Base-by-base conservation (phyloP, 2,113 vertebrate genomes). In the Egretta garzetta region DNA sequence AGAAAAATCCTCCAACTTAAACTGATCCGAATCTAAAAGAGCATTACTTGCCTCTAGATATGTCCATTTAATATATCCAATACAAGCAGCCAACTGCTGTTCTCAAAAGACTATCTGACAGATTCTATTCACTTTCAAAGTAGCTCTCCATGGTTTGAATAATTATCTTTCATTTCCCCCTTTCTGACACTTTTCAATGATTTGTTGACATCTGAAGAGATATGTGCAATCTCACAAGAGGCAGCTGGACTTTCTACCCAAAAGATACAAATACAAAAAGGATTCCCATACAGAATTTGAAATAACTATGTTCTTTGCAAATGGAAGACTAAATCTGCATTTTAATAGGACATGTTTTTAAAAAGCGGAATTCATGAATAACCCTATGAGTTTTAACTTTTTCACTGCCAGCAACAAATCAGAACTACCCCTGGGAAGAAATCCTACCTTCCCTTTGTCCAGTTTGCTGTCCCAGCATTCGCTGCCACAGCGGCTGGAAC, bases 121-220 rank as follows among this genome's bases (percentile, higher is more conserved):
- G 98, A 97, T 98, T 96, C 98, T 98, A 98, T 98, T 98, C 98
- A 98, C 97, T 98, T 98, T 98, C 98, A 98, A 98, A 98, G 98
- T 91, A 98, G 98, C 97, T 98, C 98, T 98, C 98, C 96, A 96
- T 50, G 96, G 93, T 97, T 88, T 88, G 98, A 97, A 98, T 98
- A 98, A 98, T 98, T 97, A 98, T 98, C 97, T 98, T 98, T 97
- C 98, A 96, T 98, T 98, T 97, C 98, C 97, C 96, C 96, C 97
- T 93, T 96, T 98, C 98, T 98, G 98, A 98, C 98, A 98, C 97
- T 97, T 97, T 90, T 97, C 98, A 98, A 97, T 97, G 98, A 98
- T 98, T 96, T 98, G 98, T 97, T 98, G 98, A 98, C 98, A 98
- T 98, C 97, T 98, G 98, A 98, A 98, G 98, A 98, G 97, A 98